A percentile compares a stretch with the other conserved stretches of the same genome.
These are phyloP conservation scores for Apamea monoglypha DNA, from an alignment of 2,888 invertebrate genomes.

Conservation along the genomic window DNA sequence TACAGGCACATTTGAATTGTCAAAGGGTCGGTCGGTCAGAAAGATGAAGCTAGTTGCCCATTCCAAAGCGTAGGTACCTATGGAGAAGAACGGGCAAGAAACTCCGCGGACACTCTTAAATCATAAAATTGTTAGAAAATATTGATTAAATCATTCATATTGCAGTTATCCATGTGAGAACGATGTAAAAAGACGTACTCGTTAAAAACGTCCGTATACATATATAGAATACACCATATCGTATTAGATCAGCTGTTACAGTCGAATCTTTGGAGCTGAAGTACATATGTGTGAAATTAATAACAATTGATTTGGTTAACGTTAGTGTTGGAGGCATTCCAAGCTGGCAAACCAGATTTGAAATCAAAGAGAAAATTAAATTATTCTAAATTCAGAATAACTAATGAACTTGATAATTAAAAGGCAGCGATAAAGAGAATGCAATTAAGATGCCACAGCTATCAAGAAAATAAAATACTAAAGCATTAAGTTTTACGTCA, in stretches of 20 bases:
- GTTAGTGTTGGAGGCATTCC: conserved; percentile 52
- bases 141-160: no score
- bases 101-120: no score
- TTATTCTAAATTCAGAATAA: conserved; percentile 66
- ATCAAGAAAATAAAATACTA: conserved; percentile 76
- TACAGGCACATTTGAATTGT: no score
- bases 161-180: no score
- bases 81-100: no score
- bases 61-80: no score
- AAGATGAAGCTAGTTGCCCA: no score
- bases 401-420: conserved; percentile 80
- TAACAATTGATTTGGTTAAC: conserved; percentile 38
- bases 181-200: no score
- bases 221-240: background rate
- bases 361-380: conserved; percentile 49
- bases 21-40: no score
- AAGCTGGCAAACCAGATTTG: conserved; percentile 49
- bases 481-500: conserved; percentile 52
- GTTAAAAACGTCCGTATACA: no score
- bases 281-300: background rate
- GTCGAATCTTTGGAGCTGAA: background rate
- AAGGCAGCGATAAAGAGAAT: conserved; percentile 76
- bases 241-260: no score
- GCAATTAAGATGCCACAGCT: conserved; percentile 78
- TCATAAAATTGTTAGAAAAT: no score